A percentile compares a stretch with the other conserved stretches of the same genome.
phyloP scores from a whole-genome alignment of 2,113 vertebrate genomes.

The Tachysurus fulvidraco region DNA sequence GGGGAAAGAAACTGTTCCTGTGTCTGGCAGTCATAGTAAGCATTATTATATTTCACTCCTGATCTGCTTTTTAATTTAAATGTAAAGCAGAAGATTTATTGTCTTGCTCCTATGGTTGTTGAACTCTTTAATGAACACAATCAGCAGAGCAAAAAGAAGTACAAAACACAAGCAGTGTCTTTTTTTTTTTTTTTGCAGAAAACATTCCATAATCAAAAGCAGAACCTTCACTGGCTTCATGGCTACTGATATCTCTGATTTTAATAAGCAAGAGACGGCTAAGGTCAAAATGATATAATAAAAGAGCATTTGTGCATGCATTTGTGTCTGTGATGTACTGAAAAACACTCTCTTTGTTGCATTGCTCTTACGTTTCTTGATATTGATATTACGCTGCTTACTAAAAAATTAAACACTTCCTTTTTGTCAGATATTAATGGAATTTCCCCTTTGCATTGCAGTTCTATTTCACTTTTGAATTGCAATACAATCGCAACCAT shows the following conservation, averaged over 20 bases:
- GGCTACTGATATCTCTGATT: neutral
- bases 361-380: neutral
- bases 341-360: neutral
- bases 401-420: neutral
- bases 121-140: neutral
- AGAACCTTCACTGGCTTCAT: neutral
- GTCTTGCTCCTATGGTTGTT: neutral
- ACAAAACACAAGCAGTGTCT: neutral
- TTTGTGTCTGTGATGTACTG: neutral
- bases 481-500: neutral
- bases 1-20: too few species aligned
- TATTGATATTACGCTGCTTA: neutral
- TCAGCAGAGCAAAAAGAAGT: neutral
- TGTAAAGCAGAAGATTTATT: neutral
- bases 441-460: neutral
- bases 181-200: neutral
- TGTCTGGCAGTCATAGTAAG: neutral
- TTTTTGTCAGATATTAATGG: neutral
- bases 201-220: neutral
- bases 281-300: neutral
- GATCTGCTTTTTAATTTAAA: neutral
- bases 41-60: neutral
- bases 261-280: neutral
- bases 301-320: neutral
- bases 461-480: neutral